These are phyloP conservation scores for Myanophis thanlyinensis DNA, from an alignment of 2,113 vertebrate species.

Conservation along the genomic window DNA sequence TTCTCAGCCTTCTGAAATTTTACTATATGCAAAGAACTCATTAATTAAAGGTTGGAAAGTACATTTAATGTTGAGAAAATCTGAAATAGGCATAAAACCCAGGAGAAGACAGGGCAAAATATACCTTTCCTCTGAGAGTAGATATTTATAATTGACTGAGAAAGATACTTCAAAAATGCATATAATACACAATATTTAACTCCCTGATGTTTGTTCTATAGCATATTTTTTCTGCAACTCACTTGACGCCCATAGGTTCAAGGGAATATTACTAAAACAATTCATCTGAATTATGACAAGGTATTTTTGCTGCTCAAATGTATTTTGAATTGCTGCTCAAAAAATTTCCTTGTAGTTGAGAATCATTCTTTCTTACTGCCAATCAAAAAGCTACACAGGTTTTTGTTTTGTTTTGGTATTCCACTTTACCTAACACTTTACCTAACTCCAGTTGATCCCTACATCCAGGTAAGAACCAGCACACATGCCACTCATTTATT, in stretches of 20 bases:
- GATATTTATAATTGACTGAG: slow-evolving; percentile 16
- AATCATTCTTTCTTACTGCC: background rate
- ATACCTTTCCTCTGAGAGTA: slow-evolving; percentile 61
- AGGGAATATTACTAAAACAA: background rate
- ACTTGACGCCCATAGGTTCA: background rate
- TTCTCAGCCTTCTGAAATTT: slow-evolving; percentile 55
- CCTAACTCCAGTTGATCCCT: background rate
- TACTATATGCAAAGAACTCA: slow-evolving; percentile 44
- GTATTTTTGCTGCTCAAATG: background rate
- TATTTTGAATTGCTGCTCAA: background rate
- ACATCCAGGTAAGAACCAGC: background rate
- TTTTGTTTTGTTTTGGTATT: background rate
- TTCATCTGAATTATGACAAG: background rate
- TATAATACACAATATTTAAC: background rate
- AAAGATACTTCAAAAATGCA: background rate
- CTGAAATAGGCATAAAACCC: slow-evolving; percentile 54
- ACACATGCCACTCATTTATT: background rate
- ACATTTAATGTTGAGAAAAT: slow-evolving; percentile 64
- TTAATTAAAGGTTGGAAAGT: slow-evolving; percentile 69
- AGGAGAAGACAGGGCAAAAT: slow-evolving; percentile 57
- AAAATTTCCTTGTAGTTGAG: background rate
- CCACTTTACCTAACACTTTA: background rate
- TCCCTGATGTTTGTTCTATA: background rate
- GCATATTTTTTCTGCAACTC: background rate
- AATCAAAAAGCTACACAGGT: background rate